phyloP scores from a whole-genome alignment of 2,888 invertebrate species.

The Mimas tiliae region DNA sequence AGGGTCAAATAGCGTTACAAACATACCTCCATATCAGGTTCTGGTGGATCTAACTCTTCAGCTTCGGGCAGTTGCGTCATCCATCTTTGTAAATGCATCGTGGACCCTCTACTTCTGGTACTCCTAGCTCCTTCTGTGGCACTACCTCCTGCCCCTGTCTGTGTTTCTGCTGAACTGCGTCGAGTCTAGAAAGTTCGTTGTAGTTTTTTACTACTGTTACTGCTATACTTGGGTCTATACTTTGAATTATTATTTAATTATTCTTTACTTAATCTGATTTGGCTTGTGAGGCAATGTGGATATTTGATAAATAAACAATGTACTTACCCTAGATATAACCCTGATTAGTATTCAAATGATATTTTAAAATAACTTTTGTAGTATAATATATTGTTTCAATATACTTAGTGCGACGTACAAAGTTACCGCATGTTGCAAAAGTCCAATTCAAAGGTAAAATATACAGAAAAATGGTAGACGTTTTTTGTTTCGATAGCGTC shows the following conservation, averaged over 20 bases:
- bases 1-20: background rate
- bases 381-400: no score
- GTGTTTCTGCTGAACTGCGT: conserved; percentile 77
- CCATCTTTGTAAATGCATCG: conserved; percentile 91
- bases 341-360: conserved; percentile 20
- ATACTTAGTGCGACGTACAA: conserved; percentile 24
- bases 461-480: conserved; percentile 80
- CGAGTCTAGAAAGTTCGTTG: conserved; percentile 59
- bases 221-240: no score
- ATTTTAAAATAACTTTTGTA: no score
- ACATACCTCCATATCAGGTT: conserved; percentile 83
- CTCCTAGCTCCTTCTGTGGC: conserved; percentile 73
- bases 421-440: background rate
- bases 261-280: background rate
- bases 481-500: conserved; percentile 65
- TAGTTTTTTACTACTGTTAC: background rate
- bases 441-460: conserved; percentile 22
- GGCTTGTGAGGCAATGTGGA: conserved; percentile 45
- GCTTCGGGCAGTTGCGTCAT: conserved; percentile 90
- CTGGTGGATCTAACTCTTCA: conserved; percentile 80
- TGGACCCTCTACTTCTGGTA: conserved; percentile 87
- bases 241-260: background rate
- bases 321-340: conserved; percentile 36
- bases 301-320: conserved; percentile 41
- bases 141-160: conserved; percentile 72